phyloP scores from a whole-genome alignment of 2,797 vertebrate genomes.

The Sylvia borin region DNA sequence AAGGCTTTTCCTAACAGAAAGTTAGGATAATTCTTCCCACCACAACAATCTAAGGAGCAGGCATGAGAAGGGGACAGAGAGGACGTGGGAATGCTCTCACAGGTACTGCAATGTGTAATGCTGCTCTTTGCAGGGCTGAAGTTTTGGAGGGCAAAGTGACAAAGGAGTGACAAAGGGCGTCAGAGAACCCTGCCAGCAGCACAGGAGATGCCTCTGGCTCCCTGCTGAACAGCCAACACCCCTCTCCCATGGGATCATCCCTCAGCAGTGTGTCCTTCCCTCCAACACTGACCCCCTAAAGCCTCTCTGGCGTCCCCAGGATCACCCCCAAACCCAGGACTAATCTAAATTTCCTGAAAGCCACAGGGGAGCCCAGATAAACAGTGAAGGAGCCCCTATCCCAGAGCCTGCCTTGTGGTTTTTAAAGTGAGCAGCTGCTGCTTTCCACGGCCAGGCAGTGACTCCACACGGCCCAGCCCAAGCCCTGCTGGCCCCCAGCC shows the following conservation, averaged over 20 bases:
- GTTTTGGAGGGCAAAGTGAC: background rate
- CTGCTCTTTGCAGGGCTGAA: background rate
- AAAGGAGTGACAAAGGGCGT: background rate
- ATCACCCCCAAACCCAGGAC: background rate
- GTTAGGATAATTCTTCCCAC: background rate
- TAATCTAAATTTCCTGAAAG: constrained; percentile 11
- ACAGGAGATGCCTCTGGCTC: background rate
- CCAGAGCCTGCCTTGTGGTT: background rate
- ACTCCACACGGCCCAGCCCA: constrained; percentile 59
- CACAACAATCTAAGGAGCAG: background rate
- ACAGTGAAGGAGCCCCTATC: background rate
- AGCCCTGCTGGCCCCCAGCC: constrained; percentile 41
- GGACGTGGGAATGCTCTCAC: background rate
- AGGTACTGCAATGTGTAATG: background rate
- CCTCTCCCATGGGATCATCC: background rate
- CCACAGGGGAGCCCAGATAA: background rate
- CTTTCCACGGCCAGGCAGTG: constrained; percentile 17
- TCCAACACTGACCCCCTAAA: background rate
- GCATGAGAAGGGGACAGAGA: background rate
- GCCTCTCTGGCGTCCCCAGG: background rate
- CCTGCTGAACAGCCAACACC: background rate
- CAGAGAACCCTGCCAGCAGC: background rate
- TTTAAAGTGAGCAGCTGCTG: constrained; percentile 48
- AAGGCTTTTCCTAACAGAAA: background rate
- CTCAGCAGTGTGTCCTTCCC: background rate